Percentiles rank a stretch among this genome's conserved stretches.
These are phyloP conservation scores for Rallus crepitans DNA, from an alignment of 2,797 vertebrate genomes.

Conservation along the genomic window DNA sequence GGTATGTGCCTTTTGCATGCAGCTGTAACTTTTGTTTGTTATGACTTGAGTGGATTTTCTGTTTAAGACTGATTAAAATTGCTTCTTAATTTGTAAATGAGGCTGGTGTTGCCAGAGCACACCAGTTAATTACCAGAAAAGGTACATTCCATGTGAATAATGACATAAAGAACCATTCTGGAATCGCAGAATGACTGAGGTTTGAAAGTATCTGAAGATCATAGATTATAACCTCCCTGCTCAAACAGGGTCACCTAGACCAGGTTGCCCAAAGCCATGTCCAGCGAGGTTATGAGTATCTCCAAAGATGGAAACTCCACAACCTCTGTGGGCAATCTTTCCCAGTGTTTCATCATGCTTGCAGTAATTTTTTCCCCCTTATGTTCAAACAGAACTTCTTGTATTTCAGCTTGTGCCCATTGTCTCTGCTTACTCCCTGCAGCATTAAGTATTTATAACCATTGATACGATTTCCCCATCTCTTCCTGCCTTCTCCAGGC, in stretches of 20 bases:
- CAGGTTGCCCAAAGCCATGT: background rate
- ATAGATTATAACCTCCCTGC: background rate
- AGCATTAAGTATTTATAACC: background rate
- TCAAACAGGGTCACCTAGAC: background rate
- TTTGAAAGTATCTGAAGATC: background rate
- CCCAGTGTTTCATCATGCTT: background rate
- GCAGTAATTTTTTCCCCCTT: background rate
- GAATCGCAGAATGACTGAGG: background rate
- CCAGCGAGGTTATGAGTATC: background rate
- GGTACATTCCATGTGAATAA: background rate
- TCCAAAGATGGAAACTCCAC: background rate
- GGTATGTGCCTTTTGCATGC: background rate
- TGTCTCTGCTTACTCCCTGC: background rate
- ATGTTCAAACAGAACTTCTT: background rate
- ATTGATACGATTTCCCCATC: background rate
- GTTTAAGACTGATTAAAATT: conserved; percentile 3
- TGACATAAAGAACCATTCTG: background rate
- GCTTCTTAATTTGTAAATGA: background rate
- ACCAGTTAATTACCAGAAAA: background rate
- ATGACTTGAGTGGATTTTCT: background rate
- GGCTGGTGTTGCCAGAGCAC: background rate
- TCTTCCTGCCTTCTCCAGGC: background rate
- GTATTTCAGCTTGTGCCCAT: background rate
- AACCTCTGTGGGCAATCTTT: background rate
- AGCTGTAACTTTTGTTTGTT: background rate